Evolutionary conservation across 1,140 invertebrate genomes (phyloP).

Genomic region (Drosophila grimshawi): DNA sequence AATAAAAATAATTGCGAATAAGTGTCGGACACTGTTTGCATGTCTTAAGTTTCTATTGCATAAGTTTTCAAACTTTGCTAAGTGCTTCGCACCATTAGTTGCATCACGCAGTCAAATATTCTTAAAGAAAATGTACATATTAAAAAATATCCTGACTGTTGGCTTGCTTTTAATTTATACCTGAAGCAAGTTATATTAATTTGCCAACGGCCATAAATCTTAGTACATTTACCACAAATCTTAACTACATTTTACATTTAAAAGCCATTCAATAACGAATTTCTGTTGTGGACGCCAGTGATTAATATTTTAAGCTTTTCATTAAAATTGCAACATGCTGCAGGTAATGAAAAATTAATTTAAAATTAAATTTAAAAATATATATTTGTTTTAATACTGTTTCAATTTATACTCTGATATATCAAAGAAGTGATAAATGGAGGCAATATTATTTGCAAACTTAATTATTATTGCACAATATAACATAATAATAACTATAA

Average conservation of each 20-base stretch:
- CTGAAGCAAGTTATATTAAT: neutral
- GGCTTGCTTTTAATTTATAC: neutral
- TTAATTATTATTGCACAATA: too few relatives aligned
- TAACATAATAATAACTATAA: too few relatives aligned
- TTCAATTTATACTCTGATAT: too few relatives aligned
- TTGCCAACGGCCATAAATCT: neutral
- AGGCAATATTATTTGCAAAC: too few relatives aligned
- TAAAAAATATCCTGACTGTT: neutral
- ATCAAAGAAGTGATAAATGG: too few relatives aligned
- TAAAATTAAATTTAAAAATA: too few relatives aligned
- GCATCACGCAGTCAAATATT: too few relatives aligned
- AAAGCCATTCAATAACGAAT: slow-evolving; percentile 2
- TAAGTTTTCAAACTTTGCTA: neutral
- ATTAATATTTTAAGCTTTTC: neutral
- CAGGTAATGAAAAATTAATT: neutral
- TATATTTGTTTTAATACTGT: too few relatives aligned
- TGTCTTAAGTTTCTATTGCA: too few relatives aligned
- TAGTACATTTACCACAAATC: neutral
- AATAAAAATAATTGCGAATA: too few relatives aligned
- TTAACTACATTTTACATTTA: neutral
- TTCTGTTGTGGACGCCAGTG: neutral
- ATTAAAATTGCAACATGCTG: neutral
- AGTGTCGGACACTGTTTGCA: too few relatives aligned
- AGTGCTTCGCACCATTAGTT: neutral
- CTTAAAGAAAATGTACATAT: neutral